Base-by-base conservation (phyloP, 30 jellyfish, hydroid and myxozoan genomes). In the Aurelia aurita region DNA sequence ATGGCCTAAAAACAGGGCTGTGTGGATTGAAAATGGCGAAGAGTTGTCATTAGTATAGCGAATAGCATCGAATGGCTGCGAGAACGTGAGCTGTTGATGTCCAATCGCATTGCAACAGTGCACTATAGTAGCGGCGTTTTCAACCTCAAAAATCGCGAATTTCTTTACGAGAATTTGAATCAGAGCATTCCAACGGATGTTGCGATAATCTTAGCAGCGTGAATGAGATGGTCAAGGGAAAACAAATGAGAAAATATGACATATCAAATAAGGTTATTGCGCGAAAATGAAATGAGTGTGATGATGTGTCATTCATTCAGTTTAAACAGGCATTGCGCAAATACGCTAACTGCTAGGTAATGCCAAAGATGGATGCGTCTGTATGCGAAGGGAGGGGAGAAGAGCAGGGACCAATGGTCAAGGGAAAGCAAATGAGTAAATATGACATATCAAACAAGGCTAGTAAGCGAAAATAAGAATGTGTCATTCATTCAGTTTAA, bases 201-300 rank as follows among this genome's bases (percentile, higher is more conserved):
- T 35, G 66, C 88, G 79, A 77, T 77, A 22, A 77, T 77, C 78
- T 39, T 77, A 77, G 14, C 88, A 77, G 79, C 88, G 44, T 54
- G 88, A 21, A 8, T 2, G 79, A 44, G 88, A 35, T 23, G 69
- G 61, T 34, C 45, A 77, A 77, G 78, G 88, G 19, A 77, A 77
- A 77, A 60, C 88, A 77, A 77, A 77, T 39, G 51, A 39, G 51
- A 39, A 39, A 39, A 39, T 39, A 39, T 39, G 51, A 39, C 51
- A 39, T 39, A 39, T 39, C 51, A 39, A 9, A 39, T 5, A 7
- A 39, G 51, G 51, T 39, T 39, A 39, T 14, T 7, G 51, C 14
- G 12, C 51, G 51, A 39, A 39, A 39, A 39, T 5, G 51, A 7
- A 39, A 39, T 7, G 15, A 5, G 10, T 39, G 51, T 0, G 51